Base-by-base conservation (phyloP, 2,797 vertebrate species). In the Helicolenus hilgendorfi region DNA sequence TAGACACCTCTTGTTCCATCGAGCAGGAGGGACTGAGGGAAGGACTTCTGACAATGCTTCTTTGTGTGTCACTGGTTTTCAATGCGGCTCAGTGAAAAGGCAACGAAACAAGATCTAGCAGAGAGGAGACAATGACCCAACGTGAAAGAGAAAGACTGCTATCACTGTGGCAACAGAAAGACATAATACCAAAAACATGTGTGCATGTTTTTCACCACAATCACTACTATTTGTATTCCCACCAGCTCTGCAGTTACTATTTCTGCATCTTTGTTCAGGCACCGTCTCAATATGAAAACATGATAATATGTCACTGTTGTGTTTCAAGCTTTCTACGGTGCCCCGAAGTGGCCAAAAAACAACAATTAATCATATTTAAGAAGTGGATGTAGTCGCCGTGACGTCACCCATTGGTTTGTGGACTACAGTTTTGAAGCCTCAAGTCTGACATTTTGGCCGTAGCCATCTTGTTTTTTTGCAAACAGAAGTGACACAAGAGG, bases 1-100 rank as follows among this genome's bases (percentile, higher is more conserved):
- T 79, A 55, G 65, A 92, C 91, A 87, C 89, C 89, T 84, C 26
- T 49, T 69, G 85, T 85, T 73, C 74, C 77, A 20, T 79, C 62
- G 60, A 73, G 58, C 73, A 10, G 38, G 73, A 74, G 63, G 68
- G 67, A 41, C 81, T 0, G 22, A 22, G 73, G 69, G 41, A 6
- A 27, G 75, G 72, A 55, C 71, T 24, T 72, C 60, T 77, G 58
- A 90, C 90, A 89, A 85, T 41, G 71, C 77, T 6, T 33, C 89
- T 78, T 86, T 91, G 84, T 89, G 2, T 58, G 58, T 2, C 7
- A 45, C 35, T 62, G 8, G 7, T 77, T 76, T 77, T 81, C 59
- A 83, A 45, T 68, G 72, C 8, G 24, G 64, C 72, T 84, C 65
- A 0, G 71, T 79, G 78, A 86, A 92, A 91, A 84, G 68, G 73